phyloP scores from a whole-genome alignment of 2,113 vertebrate genomes.

The Poeciliopsis prolifica region DNA sequence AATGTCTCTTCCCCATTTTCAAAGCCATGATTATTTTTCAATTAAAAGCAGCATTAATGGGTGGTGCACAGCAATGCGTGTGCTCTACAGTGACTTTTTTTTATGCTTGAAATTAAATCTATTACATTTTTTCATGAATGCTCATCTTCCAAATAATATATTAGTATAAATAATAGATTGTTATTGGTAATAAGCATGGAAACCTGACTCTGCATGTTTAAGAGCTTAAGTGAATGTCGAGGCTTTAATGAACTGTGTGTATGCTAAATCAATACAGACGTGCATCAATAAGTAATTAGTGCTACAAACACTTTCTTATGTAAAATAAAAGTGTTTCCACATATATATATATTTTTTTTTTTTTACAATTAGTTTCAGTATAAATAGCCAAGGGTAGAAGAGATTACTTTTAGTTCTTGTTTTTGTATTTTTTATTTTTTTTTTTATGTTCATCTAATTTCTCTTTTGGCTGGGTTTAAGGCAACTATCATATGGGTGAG shows the following conservation, averaged over 20 bases:
- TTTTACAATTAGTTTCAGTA: not conserved
- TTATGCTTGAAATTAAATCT: conserved; percentile 14
- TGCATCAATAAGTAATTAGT: conserved; percentile 33
- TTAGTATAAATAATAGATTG: not conserved
- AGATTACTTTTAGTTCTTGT: too few species aligned
- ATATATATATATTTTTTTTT: too few species aligned
- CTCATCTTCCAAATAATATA: conserved; percentile 4
- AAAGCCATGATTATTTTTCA: not conserved
- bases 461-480: not conserved
- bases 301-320: conserved; percentile 9
- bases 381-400: too few species aligned
- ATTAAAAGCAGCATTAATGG: not conserved
- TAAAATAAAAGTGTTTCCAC: not conserved
- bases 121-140: not conserved
- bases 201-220: conserved; percentile 11
- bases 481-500: not conserved
- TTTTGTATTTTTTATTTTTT: too few species aligned
- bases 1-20: conserved; percentile 4
- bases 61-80: not conserved
- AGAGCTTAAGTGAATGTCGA: conserved; percentile 38
- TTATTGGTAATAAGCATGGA: not conserved
- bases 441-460: too few species aligned
- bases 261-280: conserved; percentile 29
- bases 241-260: conserved; percentile 40
- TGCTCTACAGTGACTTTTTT: not conserved